Percentiles rank a stretch among this genome's conserved stretches.
Evolutionary conservation across 2,113 vertebrate genomes (phyloP).

Genomic region (Engraulis encrasicolus): DNA sequence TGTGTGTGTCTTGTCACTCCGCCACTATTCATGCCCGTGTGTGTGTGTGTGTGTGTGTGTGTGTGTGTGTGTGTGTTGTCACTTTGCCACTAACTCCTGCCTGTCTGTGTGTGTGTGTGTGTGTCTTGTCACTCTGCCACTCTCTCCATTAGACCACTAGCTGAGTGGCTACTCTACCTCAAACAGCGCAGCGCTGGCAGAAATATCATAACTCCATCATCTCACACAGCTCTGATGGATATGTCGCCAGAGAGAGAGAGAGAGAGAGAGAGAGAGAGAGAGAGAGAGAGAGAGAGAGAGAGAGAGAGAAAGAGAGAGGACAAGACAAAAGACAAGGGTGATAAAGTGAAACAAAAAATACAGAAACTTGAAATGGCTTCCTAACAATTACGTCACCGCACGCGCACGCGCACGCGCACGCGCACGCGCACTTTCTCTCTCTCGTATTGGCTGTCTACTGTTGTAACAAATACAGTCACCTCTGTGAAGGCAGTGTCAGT

Average conservation of each 20-base stretch:
- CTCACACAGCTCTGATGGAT: slow-evolving; percentile 40
- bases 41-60: too few species aligned
- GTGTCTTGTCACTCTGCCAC: slow-evolving; percentile 64
- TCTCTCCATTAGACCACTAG: slow-evolving; percentile 66
- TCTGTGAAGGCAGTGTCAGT: background rate
- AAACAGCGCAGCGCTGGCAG: slow-evolving; percentile 65
- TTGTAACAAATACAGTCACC: background rate
- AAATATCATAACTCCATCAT: slow-evolving; percentile 61
- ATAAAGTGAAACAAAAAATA: background rate
- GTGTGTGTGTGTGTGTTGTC: too few species aligned
- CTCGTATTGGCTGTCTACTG: background rate
- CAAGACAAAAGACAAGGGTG: slow-evolving; percentile 43
- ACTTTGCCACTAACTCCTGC: too few species aligned
- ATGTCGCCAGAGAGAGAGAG: slow-evolving; percentile 23
- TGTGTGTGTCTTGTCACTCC: too few species aligned
- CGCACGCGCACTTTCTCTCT: too few species aligned
- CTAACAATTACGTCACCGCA: too few species aligned
- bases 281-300: too few species aligned
- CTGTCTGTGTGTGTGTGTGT: too few species aligned
- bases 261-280: too few species aligned
- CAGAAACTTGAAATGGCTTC: too few species aligned
- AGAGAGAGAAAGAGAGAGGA: slow-evolving; percentile 49
- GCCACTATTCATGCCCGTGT: too few species aligned
- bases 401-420: too few species aligned
- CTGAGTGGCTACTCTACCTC: slow-evolving; percentile 56